Base-by-base conservation (phyloP, 2,888 invertebrate genomes). In the Lomographa bimaculata region DNA sequence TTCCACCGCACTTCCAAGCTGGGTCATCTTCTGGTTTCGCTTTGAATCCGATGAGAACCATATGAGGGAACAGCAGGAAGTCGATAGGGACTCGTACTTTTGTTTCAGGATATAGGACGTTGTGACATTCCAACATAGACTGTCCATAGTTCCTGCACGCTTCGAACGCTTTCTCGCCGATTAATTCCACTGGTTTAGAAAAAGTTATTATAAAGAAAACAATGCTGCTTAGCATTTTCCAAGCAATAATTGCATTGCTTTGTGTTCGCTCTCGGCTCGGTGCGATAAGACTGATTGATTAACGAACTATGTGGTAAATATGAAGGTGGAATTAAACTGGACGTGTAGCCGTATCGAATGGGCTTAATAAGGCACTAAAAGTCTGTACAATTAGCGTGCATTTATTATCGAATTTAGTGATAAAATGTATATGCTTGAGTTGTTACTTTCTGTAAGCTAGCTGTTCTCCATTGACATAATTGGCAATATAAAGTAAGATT, bases 41-140 rank as follows among this genome's bases (percentile, higher is more conserved):
- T 6, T 57, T 50, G 32, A 80, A 87, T 7, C 89, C 89, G n/a
- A 89, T 83, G 0, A 89, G 46, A n/a, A 90, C 92, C 92, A 92
- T 92, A 47, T 93, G 93, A 2, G 93, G 92, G 60, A 91, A 93
- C 48, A 92, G 81, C 0, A 90, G 63, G 1, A 80, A 56, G 43
- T 90, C 90, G 1, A 90, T 72, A 0, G 90, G 90, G 0, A 90
- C 80, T 51, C 90, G 60, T 0, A 77, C 63, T 61, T 69, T 77
- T 7, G 64, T 27, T 1, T 43, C 52, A 2, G 86, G 82, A 6
- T 73, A 54, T 0, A 86, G 46, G 7, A 89, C 60, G 23, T 89
- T 89, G n/a, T 76, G 77, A 19, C 90, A 90, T 49, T 90, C 90
- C 3, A 86, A 49, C 89, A 89, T 89, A 0, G 57, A 48, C 21